Evolutionary conservation across 2,888 invertebrate genomes (phyloP).

Genomic region (Drosophila macrospina): DNA sequence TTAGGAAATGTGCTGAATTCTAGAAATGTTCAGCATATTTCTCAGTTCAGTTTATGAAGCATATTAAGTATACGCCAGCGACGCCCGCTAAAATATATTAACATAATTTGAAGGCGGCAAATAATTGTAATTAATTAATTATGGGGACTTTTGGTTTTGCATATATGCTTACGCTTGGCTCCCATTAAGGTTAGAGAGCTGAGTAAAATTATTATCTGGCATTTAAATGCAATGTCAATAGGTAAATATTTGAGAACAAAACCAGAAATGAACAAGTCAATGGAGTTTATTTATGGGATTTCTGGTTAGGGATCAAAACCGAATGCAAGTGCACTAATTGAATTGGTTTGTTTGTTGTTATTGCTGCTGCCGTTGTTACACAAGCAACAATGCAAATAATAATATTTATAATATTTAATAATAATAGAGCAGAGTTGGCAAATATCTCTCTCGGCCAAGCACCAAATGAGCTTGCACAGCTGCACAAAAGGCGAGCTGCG

Average conservation of each 20-base stretch:
- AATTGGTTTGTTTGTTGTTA: conserved; percentile 41
- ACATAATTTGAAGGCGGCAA: conserved; percentile 52
- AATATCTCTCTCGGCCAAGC: conserved; percentile 38
- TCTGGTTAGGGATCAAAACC: conserved; percentile 43
- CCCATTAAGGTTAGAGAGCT: conserved; percentile 17
- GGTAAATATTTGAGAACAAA: conserved; percentile 50
- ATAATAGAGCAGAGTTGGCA: conserved; percentile 36
- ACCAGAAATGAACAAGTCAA: conserved; percentile 42
- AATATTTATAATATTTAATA: conserved; percentile 19
- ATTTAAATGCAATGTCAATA: conserved; percentile 60
- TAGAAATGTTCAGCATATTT: conserved; percentile 1
- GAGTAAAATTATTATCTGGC: conserved; percentile 43
- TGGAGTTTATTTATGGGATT: conserved; percentile 54
- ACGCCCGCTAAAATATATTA: conserved; percentile 42
- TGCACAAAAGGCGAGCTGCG: conserved; percentile 45
- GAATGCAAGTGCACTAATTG: conserved; percentile 55
- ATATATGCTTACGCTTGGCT: too few relatives aligned
- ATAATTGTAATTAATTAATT: conserved; percentile 47
- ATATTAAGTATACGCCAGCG: conserved; percentile 44
- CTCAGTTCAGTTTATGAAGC: conserved; percentile 27
- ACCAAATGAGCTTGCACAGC: conserved; percentile 75
- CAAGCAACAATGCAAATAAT: conserved; percentile 46
- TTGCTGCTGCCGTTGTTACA: background rate
- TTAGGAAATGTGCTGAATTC: conserved; percentile 10
- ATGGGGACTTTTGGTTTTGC: conserved; percentile 36